Base-by-base conservation (phyloP, 2,888 invertebrate species). In the Phengaris alcon region DNA sequence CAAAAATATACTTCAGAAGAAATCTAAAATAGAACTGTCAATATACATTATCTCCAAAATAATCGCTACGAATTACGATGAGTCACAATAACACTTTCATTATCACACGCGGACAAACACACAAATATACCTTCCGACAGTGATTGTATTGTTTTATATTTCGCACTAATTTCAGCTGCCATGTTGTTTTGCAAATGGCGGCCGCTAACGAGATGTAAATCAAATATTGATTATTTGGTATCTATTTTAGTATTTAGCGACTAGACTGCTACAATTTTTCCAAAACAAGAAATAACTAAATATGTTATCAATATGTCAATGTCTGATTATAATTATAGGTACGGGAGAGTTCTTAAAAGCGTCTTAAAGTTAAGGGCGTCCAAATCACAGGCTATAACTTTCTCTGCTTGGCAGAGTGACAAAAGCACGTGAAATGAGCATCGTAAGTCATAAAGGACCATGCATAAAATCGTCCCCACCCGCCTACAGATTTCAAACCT, bases 31-130 rank as follows among this genome's bases (percentile, higher is more conserved):
- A n/a, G n/a, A n/a, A 44, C 6, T 64, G 64, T 64, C 35, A 64
- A 64, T 44, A 64, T 64, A 35, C 35, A 35, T 35, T 35, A 35
- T 35, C 64, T 64, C 35, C 64, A 64, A 6, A 13, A 64, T 12
- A 64, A 13, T 64, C 64, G 35, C 13, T 52, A 52, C 52, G 8
- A 9, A 6, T 52, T 64, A 35, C 35, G 51, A 70, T 70, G 70
- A 70, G 48, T 70, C 70, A 51, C 70, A 9, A 70, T 12, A 70
- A 70, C 51, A 70, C 70, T 70, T 70, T 70, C 70, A 70, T 70
- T 70, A 70, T 48, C 70, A 70, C 70, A 70, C 48, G 44, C 70
- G 15, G 10, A 51, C 70, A 48, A 46, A 69, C 69, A 48, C 48
- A 69, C 69, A 69, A 64, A 35, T 52, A 52, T 9, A 35, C 35